A percentile compares a stretch with the other conserved stretches of the same genome.
Conservation (phyloP, 2,797 vertebrate genomes). For the Phataginus tricuspis region DNA sequence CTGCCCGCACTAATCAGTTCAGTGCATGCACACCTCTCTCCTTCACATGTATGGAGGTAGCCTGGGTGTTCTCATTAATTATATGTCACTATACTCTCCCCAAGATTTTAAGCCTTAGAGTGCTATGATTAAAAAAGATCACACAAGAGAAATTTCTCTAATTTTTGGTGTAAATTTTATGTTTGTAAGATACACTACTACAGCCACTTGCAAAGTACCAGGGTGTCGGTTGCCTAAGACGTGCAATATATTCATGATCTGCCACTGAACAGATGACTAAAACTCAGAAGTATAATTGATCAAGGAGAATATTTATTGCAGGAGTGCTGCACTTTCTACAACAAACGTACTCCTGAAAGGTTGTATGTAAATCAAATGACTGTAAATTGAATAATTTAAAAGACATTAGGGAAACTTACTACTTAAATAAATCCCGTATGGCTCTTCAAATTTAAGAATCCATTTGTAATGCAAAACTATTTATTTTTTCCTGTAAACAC, state of each 20-base stretch:
- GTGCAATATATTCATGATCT: not conserved
- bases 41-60: not conserved
- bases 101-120: not conserved
- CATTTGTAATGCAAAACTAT: slow-evolving; percentile 56
- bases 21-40: not conserved
- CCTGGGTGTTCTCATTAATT: not conserved
- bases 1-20: not conserved
- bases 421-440: slow-evolving; percentile 55
- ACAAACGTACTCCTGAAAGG: slow-evolving; percentile 43
- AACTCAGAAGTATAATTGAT: slow-evolving; percentile 35
- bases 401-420: slow-evolving; percentile 27
- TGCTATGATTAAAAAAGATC: not conserved
- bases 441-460: slow-evolving; percentile 48
- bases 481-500: slow-evolving; percentile 49
- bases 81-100: not conserved
- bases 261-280: not conserved
- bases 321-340: not conserved
- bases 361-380: slow-evolving; percentile 58
- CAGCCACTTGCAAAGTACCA: not conserved
- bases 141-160: not conserved
- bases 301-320: slow-evolving; percentile 48
- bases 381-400: slow-evolving; percentile 58
- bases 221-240: not conserved
- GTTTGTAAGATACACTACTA: not conserved
- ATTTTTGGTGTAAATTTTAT: not conserved